Evolutionary conservation across 2,888 invertebrate genomes (phyloP), one percentile per base, ranked within the genome.

Genomic region (Temnothorax unifasciatus): DNA sequence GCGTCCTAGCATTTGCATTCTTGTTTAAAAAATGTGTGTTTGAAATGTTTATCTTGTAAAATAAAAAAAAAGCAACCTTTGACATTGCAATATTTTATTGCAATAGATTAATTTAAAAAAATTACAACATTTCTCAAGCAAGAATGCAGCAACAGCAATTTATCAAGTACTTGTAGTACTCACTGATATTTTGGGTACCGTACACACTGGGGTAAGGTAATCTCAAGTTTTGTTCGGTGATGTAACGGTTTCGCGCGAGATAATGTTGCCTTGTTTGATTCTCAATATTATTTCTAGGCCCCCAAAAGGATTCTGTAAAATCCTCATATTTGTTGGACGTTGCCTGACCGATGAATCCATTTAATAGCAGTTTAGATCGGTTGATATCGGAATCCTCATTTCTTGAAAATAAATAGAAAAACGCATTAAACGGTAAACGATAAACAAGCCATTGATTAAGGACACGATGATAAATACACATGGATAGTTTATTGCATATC

Each of bases 191-290:
- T 77, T 93, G 93, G 21, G 93, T 93, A 83, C 93, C 93, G 66
- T 94, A 94, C 64, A 94, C 93, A 79, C 92, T 94, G 21, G 94
- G 93, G 88, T 94, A 94, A 11, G 94, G 93, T 85, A 95, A 79
- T 86, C 91, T 94, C 79, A 93, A 92, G 90, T 89, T 95, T 91
- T 95, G 95, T 54, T 96, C 96, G 83, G 96, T 95, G 85, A 96
- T 94, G 88, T 96, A 96, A 89, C 96, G 95, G 83, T 96, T 95
- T 90, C 96, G 95, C 41, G 95, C 95, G 81, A 96, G 92, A 91
- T 96, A 96, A 87, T 96, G 96, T 86, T 96, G 96, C 86, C 96
- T 96, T n/a, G 96, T 82, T 86, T 92, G 93, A 85, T 86, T 93
- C 75, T 94, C 94, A 25, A 92, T 85, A 75, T 86, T 95, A 90